These are phyloP conservation scores for Heliconius nattereri DNA, from an alignment of 1,140 invertebrate species.

Conservation along the genomic window DNA sequence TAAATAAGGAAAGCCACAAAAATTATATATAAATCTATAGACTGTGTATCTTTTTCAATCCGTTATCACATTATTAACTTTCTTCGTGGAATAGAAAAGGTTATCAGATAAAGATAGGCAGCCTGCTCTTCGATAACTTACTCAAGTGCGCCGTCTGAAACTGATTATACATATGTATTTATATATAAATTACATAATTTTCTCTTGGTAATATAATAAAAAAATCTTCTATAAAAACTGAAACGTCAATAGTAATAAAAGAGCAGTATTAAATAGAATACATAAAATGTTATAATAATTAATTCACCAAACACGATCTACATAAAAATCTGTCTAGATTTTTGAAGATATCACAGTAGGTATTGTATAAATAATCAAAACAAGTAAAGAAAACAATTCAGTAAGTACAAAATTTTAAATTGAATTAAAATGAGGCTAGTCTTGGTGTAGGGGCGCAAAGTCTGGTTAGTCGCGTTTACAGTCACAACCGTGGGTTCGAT, in stretches of 20 bases:
- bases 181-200: background rate
- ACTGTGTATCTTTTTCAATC: background rate
- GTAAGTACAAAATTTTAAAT: too few species aligned
- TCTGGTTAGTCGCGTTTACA: too few species aligned
- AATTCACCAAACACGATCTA: background rate
- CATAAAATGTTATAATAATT: background rate
- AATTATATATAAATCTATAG: too few species aligned
- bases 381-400: background rate
- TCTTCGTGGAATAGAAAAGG: constrained; percentile 41
- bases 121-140: constrained; percentile 38
- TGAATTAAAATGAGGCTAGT: too few species aligned
- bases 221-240: background rate
- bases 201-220: background rate
- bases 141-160: constrained; percentile 11
- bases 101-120: constrained; percentile 44
- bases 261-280: too few species aligned
- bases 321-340: background rate
- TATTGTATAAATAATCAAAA: background rate
- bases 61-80: constrained; percentile 44
- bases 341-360: background rate
- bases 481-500: too few species aligned
- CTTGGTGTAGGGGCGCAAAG: too few species aligned
- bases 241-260: too few species aligned
- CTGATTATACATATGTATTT: background rate
- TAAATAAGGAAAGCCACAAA: too few species aligned